Conservation (phyloP, 1,140 invertebrate species). For the Papilio dardanus region DNA sequence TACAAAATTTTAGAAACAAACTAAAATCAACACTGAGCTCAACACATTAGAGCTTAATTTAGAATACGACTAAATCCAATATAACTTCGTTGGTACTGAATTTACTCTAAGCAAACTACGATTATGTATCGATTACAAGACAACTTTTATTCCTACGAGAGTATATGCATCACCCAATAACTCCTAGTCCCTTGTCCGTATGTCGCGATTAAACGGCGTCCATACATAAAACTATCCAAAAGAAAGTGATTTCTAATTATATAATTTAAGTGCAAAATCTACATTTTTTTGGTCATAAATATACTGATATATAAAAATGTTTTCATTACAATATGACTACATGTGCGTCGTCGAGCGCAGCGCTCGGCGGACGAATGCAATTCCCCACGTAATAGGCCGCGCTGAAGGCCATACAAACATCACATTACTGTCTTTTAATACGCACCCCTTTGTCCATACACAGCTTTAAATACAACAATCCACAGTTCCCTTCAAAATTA, state of each 20-base stretch:
- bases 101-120: constrained; percentile 30
- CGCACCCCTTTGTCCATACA: background rate
- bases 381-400: constrained; percentile 28
- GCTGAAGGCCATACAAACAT: constrained; percentile 15
- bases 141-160: constrained; percentile 35
- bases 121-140: constrained; percentile 39
- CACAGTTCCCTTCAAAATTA: background rate
- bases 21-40: constrained; percentile 15
- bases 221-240: constrained; percentile 66
- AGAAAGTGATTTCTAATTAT: constrained; percentile 61
- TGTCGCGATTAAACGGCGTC: constrained; percentile 45
- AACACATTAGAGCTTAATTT: constrained; percentile 17
- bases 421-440: constrained; percentile 30
- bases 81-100: constrained; percentile 29
- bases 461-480: background rate
- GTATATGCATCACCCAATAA: constrained; percentile 35
- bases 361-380: constrained; percentile 25
- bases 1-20: background rate
- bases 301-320: constrained; percentile 75
- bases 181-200: constrained; percentile 44
- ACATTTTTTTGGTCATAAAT: constrained; percentile 78
- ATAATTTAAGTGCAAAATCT: constrained; percentile 73
- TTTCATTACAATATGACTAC: constrained; percentile 56
- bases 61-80: constrained; percentile 21
- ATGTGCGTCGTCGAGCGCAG: constrained; percentile 2